phyloP scores from a whole-genome alignment of 2,113 vertebrate species.

The Syngnathus typhle region DNA sequence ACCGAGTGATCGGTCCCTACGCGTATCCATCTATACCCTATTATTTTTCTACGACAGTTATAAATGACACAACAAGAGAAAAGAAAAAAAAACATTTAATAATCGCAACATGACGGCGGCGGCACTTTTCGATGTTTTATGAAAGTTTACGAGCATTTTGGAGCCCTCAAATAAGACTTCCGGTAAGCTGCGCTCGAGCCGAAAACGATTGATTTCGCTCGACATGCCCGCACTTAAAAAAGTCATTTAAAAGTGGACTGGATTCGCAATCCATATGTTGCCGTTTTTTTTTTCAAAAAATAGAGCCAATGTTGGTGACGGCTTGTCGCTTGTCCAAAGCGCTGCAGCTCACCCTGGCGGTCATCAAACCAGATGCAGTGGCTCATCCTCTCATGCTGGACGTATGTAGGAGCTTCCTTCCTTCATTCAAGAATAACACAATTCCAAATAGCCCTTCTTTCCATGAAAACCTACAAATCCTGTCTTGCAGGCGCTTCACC shows the following conservation, averaged over 20 bases:
- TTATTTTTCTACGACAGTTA: background rate
- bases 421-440: background rate
- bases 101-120: background rate
- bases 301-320: slow-evolving; percentile 43
- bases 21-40: background rate
- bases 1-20: background rate
- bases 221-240: background rate
- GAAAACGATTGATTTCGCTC: background rate
- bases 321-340: slow-evolving; percentile 51
- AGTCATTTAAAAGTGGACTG: background rate
- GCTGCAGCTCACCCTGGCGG: slow-evolving; percentile 86
- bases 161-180: background rate
- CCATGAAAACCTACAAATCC: background rate
- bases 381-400: slow-evolving; percentile 84
- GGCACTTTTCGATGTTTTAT: background rate
- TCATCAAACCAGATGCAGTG: slow-evolving; percentile 86
- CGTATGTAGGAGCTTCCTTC: slow-evolving; percentile 66
- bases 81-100: background rate
- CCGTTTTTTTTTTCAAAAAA: background rate
- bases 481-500: slow-evolving; percentile 77
- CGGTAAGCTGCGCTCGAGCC: background rate
- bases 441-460: background rate
- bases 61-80: background rate
- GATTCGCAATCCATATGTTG: background rate
- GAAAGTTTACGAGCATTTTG: background rate